These are phyloP conservation scores for Eudyptes chrysolophus DNA, from an alignment of 2,113 vertebrate genomes.

Conservation along the genomic window DNA sequence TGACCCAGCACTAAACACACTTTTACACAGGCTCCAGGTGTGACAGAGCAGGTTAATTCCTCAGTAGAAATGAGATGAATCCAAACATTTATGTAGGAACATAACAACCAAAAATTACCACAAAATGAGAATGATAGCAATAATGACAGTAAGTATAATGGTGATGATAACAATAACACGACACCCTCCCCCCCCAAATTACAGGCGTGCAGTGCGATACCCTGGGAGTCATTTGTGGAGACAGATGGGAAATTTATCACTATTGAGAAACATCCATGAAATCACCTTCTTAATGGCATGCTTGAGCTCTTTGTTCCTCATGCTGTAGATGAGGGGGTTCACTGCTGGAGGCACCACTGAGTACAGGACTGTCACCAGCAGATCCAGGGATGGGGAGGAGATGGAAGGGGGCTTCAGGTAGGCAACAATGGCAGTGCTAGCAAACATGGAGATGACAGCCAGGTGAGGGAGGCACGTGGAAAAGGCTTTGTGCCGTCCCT, in stretches of 20 bases:
- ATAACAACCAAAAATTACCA: not conserved
- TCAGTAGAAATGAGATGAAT: not conserved
- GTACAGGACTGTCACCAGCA: not conserved
- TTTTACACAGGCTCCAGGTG: not conserved
- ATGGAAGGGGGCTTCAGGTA: not conserved
- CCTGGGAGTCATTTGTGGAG: not conserved
- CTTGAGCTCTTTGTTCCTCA: not conserved
- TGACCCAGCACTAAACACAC: not conserved
- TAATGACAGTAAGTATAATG: not conserved
- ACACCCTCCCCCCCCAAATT: too few species aligned
- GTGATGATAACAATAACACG: not conserved
- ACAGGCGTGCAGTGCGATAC: not conserved
- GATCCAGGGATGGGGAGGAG: not conserved
- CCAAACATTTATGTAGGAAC: not conserved
- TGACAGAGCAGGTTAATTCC: not conserved
- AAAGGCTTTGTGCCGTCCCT: too few species aligned
- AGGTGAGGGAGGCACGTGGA: too few species aligned
- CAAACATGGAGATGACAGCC: too few species aligned
- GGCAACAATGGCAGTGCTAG: too few species aligned
- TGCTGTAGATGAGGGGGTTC: not conserved
- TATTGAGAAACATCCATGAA: not conserved
- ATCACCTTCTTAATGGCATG: not conserved
- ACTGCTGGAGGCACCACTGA: not conserved
- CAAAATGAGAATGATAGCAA: not conserved
- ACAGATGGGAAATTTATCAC: not conserved